These are phyloP conservation scores for Halocynthia roretzi DNA, from an alignment of 23 tunicate genomes.

Conservation along the genomic window DNA sequence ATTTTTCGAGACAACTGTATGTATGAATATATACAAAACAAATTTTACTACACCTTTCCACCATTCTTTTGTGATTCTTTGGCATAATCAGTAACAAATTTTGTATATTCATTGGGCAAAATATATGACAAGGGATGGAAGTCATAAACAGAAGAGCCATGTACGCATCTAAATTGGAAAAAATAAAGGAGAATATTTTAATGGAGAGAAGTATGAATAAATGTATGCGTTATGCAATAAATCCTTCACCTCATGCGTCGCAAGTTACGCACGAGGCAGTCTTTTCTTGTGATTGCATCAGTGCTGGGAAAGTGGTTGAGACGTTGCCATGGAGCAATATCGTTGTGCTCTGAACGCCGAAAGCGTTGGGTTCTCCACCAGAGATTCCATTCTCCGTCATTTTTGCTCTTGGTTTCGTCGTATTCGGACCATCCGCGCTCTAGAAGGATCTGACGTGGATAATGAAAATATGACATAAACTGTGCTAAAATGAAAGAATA, in stretches of 20 bases:
- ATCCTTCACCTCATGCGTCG: constrained; percentile 58
- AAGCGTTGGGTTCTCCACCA: constrained; percentile 95
- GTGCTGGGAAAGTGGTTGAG: constrained; percentile 89
- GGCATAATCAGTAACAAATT: constrained; percentile 83
- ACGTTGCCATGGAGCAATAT: constrained; percentile 84
- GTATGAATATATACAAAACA: too few species aligned
- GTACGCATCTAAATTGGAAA: constrained; percentile 38
- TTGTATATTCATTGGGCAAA: constrained; percentile 83
- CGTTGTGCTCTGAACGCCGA: constrained; percentile 71
- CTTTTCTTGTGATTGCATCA: constrained; percentile 88
- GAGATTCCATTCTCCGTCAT: constrained; percentile 73
- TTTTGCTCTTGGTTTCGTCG: constrained; percentile 35
- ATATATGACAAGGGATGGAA: constrained; percentile 79
- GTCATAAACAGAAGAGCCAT: constrained; percentile 51
- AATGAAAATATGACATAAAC: too few species aligned
- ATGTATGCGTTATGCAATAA: constrained; percentile 4
- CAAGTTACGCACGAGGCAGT: constrained; percentile 70
- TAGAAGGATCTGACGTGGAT: constrained; percentile 28
- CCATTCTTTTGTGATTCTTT: constrained; percentile 65
- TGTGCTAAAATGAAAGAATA: too few species aligned
- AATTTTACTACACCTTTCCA: constrained; percentile 35
- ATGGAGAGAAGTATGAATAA: not conserved
- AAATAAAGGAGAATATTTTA: not conserved
- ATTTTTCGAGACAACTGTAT: not conserved
- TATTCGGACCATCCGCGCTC: constrained; percentile 86